Conservation (phyloP, 1,140 invertebrate species). For the Mya arenaria region DNA sequence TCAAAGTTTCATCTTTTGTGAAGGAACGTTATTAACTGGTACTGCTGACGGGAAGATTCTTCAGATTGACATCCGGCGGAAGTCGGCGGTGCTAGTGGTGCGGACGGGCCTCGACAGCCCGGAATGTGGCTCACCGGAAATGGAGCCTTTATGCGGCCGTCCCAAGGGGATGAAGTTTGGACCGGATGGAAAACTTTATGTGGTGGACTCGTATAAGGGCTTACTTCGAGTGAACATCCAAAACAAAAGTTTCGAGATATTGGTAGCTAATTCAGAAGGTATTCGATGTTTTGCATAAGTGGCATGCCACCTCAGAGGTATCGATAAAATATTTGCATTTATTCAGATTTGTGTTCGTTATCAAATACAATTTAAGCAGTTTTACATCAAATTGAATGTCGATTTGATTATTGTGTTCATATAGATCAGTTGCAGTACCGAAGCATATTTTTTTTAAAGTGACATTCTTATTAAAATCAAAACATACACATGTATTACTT, state of each 20-base stretch:
- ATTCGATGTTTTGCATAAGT: not conserved
- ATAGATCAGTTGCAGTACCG: too few relatives aligned
- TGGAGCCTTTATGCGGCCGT: conserved; percentile 85
- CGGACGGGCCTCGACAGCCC: conserved; percentile 12
- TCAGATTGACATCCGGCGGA: not conserved
- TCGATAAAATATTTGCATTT: too few relatives aligned
- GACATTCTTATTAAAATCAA: too few relatives aligned
- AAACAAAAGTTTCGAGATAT: conserved; percentile 82
- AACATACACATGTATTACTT: too few relatives aligned
- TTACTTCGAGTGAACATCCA: conserved; percentile 89
- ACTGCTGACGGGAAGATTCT: conserved; percentile 70
- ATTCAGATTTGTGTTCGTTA: too few relatives aligned
- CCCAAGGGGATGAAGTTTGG: conserved; percentile 90
- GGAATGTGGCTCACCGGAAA: conserved; percentile 9
- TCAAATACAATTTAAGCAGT: too few relatives aligned
- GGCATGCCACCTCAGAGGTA: too few relatives aligned
- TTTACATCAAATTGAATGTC: too few relatives aligned
- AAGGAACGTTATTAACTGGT: conserved; percentile 72
- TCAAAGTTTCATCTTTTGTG: not conserved
- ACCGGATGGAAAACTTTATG: conserved; percentile 86
- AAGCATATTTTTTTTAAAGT: too few relatives aligned
- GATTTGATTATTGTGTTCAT: too few relatives aligned
- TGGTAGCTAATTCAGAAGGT: conserved; percentile 55
- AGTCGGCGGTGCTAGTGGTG: not conserved
- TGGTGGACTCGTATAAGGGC: conserved; percentile 90